Evolutionary conservation across 2,888 invertebrate species (phyloP), one percentile per base, ranked within the genome.

Genomic region (Drosophila testacea): DNA sequence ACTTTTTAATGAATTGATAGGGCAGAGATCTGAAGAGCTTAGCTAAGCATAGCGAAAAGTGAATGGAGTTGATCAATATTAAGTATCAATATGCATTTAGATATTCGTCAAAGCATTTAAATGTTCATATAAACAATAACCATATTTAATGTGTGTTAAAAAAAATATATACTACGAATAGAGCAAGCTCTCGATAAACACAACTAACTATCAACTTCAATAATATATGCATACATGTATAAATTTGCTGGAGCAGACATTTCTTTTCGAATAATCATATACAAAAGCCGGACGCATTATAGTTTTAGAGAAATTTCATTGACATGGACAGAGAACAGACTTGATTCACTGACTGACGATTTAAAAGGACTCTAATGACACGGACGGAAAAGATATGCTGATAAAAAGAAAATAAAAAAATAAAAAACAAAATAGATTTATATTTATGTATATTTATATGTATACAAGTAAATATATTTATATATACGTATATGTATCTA

Each of bases 401-500:
- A 41, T 4, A 7, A 54, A 41, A 30, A 7, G 32, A 9, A 32
- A 6, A 32, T 32, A 9, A 32, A 32, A 1, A 32, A 3, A 7
- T 0, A 6, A 9, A 30, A 6, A 0, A 9, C 16, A 6, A 16
- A 4, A 46, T 4, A 48, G 41, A n/a, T 30, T 10, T 9, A 55
- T 55, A 81, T 81, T 74, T 77, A 72, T 73, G 69, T 68, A 64
- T 69, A 77, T 64, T 61, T 65, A 54, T 55, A 59, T 60, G 36
- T 66, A 56, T 64, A 67, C 60, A 72, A 61, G 30, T 59, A 42
- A 66, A 76, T 73, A 78, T 84, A 75, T 82, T 71, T 75, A 82
- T 80, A 70, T 83, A 77, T 7, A 67, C 36, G 11, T 73, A 65
- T 72, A 71, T 50, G 42, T 57, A 66, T 69, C 66, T 83, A 77